Percentiles rank a stretch among this genome's conserved stretches.
Evolutionary conservation across 2,888 invertebrate species (phyloP).

Genomic region (Hipparchia sbordonii): DNA sequence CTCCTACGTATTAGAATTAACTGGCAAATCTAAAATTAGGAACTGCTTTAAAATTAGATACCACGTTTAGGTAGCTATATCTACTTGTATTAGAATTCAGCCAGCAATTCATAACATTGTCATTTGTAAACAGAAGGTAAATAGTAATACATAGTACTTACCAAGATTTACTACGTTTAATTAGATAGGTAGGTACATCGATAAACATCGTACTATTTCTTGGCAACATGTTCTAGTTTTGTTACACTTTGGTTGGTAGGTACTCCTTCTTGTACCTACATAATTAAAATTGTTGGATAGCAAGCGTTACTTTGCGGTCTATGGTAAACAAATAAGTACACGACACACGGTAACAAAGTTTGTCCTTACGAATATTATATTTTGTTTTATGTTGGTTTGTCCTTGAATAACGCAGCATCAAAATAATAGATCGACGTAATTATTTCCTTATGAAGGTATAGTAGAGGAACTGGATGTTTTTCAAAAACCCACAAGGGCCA

Average conservation of each 20-base stretch:
- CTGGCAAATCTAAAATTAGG: conserved; percentile 8
- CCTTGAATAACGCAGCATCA: too few relatives aligned
- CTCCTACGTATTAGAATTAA: background rate
- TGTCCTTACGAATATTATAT: too few relatives aligned
- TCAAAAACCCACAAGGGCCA: too few relatives aligned
- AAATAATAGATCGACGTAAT: too few relatives aligned
- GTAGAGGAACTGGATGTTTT: too few relatives aligned
- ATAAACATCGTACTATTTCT: background rate
- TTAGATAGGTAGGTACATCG: background rate
- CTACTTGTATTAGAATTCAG: background rate
- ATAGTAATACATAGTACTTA: background rate
- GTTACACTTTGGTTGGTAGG: background rate
- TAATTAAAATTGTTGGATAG: too few relatives aligned
- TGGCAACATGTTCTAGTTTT: background rate
- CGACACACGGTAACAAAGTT: too few relatives aligned
- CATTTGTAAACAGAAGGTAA: background rate
- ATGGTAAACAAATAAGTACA: too few relatives aligned
- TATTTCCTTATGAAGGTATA: too few relatives aligned
- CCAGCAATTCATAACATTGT: conserved; percentile 14
- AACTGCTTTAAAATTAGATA: background rate
- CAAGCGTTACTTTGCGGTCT: too few relatives aligned
- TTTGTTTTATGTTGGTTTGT: too few relatives aligned
- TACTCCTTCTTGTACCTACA: background rate
- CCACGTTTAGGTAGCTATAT: background rate
- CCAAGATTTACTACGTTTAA: too few relatives aligned